phyloP scores from a whole-genome alignment of 2,113 vertebrate genomes.

The Rhinopomastus cyanomelas region DNA sequence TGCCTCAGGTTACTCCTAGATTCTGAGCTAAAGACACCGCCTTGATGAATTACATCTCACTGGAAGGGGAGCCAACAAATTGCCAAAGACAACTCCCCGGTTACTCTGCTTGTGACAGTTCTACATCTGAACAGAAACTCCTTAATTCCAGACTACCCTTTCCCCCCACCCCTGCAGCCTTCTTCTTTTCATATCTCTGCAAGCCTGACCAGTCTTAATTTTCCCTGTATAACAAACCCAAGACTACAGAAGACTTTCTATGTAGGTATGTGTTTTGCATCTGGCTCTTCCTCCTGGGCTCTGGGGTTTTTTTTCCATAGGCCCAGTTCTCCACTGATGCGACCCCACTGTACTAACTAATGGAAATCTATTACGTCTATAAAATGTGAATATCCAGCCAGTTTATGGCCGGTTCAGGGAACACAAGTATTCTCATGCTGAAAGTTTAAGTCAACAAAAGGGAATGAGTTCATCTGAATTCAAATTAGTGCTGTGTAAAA shows the following conservation, averaged over 20 bases:
- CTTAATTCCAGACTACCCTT: conserved; percentile 3
- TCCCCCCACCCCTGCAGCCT: accelerated
- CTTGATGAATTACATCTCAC: neutral
- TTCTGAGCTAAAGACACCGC: neutral
- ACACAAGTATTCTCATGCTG: neutral
- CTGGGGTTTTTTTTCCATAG: neutral
- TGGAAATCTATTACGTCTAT: neutral
- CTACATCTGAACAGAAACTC: neutral
- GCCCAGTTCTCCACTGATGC: neutral
- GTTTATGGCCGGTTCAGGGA: neutral
- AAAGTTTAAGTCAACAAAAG: conserved; percentile 9
- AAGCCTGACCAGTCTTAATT: neutral
- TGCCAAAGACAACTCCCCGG: conserved; percentile 40
- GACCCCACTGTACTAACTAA: neutral
- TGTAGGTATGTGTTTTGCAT: neutral
- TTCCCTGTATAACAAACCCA: neutral
- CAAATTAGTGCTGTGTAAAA: conserved; percentile 4
- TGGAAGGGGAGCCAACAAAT: neutral
- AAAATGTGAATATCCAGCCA: neutral
- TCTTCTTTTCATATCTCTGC: neutral
- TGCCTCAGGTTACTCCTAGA: neutral
- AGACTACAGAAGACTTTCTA: neutral
- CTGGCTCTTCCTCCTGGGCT: no score
- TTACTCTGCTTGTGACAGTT: neutral
- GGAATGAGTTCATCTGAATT: conserved; percentile 12